phyloP scores from a whole-genome alignment of 2,797 vertebrate genomes.

The Orestias chungarensis region DNA sequence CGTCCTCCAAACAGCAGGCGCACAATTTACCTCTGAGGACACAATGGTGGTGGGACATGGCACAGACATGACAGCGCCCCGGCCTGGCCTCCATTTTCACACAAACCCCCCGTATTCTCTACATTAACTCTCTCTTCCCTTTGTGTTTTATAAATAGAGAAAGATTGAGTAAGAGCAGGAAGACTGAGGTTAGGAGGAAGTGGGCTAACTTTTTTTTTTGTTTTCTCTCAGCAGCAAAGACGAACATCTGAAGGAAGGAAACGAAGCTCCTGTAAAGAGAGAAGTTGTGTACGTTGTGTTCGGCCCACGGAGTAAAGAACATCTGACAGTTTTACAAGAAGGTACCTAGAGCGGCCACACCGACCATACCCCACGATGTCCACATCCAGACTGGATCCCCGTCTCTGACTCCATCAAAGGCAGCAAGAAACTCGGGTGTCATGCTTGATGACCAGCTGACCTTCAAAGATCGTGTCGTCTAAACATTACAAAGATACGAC shows the following conservation, averaged over 20 bases:
- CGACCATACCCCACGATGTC: too few relatives aligned
- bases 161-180: constrained; percentile 81
- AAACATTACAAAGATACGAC: too few relatives aligned
- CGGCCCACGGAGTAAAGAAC: background rate
- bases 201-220: constrained; percentile 47
- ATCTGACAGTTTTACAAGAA: too few relatives aligned
- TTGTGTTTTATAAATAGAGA: constrained; percentile 78
- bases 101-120: constrained; percentile 62
- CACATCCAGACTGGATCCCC: too few relatives aligned
- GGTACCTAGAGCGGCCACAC: too few relatives aligned
- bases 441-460: too few relatives aligned
- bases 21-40: constrained; percentile 52
- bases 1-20: constrained; percentile 40
- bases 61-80: constrained; percentile 5
- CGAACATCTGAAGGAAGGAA: constrained; percentile 62
- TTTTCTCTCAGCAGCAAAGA: constrained; percentile 31
- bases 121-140: constrained; percentile 79
- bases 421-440: too few relatives aligned
- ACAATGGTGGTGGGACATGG: constrained; percentile 51
- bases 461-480: too few relatives aligned
- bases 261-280: constrained; percentile 24
- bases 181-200: constrained; percentile 72
- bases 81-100: constrained; percentile 54
- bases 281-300: constrained; percentile 5
- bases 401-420: too few relatives aligned